Evolutionary conservation across 2,113 vertebrate genomes (phyloP).

Genomic region (Amazona vittata): DNA sequence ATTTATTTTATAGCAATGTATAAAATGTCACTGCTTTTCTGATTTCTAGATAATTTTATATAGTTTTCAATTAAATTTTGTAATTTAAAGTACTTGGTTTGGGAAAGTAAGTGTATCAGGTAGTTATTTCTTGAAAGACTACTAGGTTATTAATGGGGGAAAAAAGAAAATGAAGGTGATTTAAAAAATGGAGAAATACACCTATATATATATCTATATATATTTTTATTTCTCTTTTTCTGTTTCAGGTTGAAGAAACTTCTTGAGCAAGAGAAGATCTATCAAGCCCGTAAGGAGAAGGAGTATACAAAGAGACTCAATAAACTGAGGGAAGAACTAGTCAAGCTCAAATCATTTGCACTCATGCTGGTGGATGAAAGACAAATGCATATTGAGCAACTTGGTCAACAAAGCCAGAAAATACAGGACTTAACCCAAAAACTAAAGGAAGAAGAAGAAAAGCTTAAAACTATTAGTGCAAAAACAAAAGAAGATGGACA

Average conservation of each 20-base stretch:
- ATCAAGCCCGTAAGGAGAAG: constrained; percentile 90
- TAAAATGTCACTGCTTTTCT: background rate
- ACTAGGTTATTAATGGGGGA: background rate
- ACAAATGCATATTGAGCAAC: constrained; percentile 91
- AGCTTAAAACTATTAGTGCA: constrained; percentile 71
- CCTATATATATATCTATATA: rapidly evolving
- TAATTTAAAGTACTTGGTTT: background rate
- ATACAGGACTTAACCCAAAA: constrained; percentile 88
- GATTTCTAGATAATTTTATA: background rate
- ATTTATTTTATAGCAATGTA: background rate
- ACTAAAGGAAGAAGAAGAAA: constrained; percentile 87
- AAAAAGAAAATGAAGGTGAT: background rate
- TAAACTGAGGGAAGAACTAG: constrained; percentile 88
- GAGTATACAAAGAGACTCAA: constrained; percentile 86
- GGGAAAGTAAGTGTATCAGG: background rate
- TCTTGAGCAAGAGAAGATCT: constrained; percentile 93
- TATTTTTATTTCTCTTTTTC: background rate
- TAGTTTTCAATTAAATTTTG: background rate
- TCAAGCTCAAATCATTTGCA: constrained; percentile 93
- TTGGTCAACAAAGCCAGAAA: constrained; percentile 90
- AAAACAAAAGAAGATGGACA: constrained; percentile 87
- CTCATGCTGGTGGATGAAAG: constrained; percentile 97
- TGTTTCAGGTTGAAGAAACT: constrained; percentile 89
- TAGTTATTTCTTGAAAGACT: background rate
- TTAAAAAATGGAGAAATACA: background rate